Conservation (phyloP, 2,888 invertebrate species). For the Serrognathus titanus region DNA sequence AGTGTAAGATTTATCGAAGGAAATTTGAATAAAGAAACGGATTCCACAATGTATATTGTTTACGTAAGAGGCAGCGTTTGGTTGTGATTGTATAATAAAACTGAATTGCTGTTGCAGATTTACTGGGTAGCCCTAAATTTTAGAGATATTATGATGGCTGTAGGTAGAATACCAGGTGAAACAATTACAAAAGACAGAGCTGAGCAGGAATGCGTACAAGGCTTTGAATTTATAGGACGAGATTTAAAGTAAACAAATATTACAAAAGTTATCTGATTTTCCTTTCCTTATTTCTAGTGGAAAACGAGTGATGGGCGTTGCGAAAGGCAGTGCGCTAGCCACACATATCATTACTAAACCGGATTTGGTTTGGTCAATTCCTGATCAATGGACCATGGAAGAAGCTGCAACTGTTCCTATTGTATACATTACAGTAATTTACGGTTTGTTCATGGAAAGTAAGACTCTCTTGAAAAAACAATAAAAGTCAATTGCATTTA, state of each 20-base stretch:
- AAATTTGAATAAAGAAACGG: slow-evolving; percentile 38
- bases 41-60: slow-evolving; percentile 20
- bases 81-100: no score
- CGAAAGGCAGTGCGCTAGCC: slow-evolving; percentile 57
- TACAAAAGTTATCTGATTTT: no score
- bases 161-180: slow-evolving; percentile 82
- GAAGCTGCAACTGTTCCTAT: slow-evolving; percentile 76
- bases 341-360: slow-evolving; percentile 58
- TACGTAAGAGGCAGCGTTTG: no score
- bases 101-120: slow-evolving; percentile 55
- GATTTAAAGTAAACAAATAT: slow-evolving; percentile 28
- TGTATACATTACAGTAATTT: slow-evolving; percentile 58
- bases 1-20: slow-evolving; percentile 81
- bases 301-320: slow-evolving; percentile 64
- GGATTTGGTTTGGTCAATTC: slow-evolving; percentile 61
- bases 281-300: slow-evolving; percentile 46
- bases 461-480: neutral
- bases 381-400: slow-evolving; percentile 68
- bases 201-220: slow-evolving; percentile 54
- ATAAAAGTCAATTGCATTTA: neutral
- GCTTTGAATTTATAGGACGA: slow-evolving; percentile 57
- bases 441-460: slow-evolving; percentile 51
- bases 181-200: slow-evolving; percentile 63
- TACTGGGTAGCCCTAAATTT: slow-evolving; percentile 73
- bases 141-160: slow-evolving; percentile 90